Evolutionary conservation across 2,888 invertebrate genomes (phyloP), one percentile per base, ranked within the genome.

Genomic region (Belgica antarctica): DNA sequence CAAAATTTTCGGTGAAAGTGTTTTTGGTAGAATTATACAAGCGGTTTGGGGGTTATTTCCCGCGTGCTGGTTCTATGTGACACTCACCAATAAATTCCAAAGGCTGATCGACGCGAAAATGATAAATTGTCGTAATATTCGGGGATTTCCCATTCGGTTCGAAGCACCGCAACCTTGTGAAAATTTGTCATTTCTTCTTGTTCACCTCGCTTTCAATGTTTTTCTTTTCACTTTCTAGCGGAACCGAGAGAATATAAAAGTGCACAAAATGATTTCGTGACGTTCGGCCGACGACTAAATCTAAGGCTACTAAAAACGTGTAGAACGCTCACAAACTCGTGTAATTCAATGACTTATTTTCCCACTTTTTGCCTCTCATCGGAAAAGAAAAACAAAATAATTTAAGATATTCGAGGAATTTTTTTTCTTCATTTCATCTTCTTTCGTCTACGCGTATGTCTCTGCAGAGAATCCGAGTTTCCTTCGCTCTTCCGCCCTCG

Each of bases 11-110:
- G 10, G 41, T 2, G 41, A 41, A 41, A 41, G 41, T 41, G n/a
- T 41, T 41, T 41, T 10, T 31, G n/a, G 41, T n/a, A 41, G 10
- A 7, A 34, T 34, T 34, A n/a, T n/a, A n/a, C n/a, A n/a, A n/a
- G n/a, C n/a, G n/a, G n/a, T n/a, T n/a, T n/a, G n/a, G n/a, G n/a
- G n/a, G 10, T 10, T 34, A 34, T 8, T 34, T 34, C 10, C 34
- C 34, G 12, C 34, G 12, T 34, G 34, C 12, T 22, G 4, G 7
- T 4, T 22, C 57, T n/a, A n/a, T n/a, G 12, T 25, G 2, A 2
- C 15, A 17, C 17, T 57, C 27, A 68, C 68, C 68, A 68, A 57
- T 31, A 68, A 68, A 68, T 34, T 68, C 68, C 68, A 19, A 68
- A 68, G 10, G 68, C 68, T 7, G 68, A 68, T 57, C 68, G 31